Evolutionary conservation across 1,140 invertebrate genomes (phyloP).

Genomic region (Leguminivora glycinivorella): DNA sequence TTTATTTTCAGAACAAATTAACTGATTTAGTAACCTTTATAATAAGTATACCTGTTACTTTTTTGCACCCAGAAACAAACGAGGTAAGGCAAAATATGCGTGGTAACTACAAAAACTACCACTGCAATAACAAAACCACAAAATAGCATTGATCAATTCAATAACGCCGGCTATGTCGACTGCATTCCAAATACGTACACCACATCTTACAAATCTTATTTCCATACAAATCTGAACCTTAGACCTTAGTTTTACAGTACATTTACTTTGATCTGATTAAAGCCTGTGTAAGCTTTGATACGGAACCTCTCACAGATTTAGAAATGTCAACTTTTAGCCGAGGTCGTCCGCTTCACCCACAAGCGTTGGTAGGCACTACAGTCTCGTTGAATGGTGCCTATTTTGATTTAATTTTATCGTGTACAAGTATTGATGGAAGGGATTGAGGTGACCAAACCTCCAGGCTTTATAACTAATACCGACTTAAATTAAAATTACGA

Average conservation of each 20-base stretch:
- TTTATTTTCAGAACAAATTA: no score
- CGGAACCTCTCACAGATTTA: conserved; percentile 25
- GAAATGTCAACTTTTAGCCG: conserved; percentile 27
- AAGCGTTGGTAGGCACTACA: not conserved
- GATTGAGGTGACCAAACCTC: no score
- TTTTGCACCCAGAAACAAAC: not conserved
- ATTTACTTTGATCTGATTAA: not conserved
- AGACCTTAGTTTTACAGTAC: not conserved
- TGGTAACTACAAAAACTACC: not conserved
- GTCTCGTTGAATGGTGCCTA: not conserved
- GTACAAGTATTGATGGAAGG: no score
- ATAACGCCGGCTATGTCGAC: not conserved
- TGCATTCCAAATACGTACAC: conserved; percentile 13
- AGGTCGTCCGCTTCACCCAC: conserved; percentile 22
- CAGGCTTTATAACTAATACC: no score
- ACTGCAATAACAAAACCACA: conserved; percentile 1
- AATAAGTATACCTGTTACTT: not conserved
- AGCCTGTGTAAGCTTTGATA: conserved; percentile 18
- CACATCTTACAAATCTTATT: not conserved
- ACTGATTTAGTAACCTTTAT: no score
- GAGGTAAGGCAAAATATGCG: not conserved
- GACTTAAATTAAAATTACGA: no score
- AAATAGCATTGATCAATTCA: conserved; percentile 25
- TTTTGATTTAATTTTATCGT: not conserved
- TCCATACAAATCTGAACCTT: not conserved